Conservation (phyloP, 2,797 vertebrate species). For the Siniperca undulata region DNA sequence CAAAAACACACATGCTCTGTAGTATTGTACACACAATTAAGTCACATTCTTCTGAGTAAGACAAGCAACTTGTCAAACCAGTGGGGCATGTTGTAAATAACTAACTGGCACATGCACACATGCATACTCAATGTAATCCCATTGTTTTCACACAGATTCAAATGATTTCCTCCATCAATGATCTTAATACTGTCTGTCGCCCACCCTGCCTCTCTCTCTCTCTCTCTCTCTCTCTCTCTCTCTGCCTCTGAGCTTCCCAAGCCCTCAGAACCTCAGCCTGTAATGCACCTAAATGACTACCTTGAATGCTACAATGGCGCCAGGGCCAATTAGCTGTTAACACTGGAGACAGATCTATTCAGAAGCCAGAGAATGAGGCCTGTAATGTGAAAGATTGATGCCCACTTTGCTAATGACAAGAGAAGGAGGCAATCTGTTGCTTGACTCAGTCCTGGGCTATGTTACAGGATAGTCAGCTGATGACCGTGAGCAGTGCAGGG, state of each 20-base stretch:
- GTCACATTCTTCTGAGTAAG: slow-evolving; percentile 12
- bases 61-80: slow-evolving; percentile 67
- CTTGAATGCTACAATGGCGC: slow-evolving; percentile 82
- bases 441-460: slow-evolving; percentile 59
- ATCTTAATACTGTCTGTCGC: slow-evolving; percentile 32
- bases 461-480: slow-evolving; percentile 75
- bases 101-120: slow-evolving; percentile 37
- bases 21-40: background rate
- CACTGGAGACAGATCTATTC: slow-evolving; percentile 84
- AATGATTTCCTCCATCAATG: slow-evolving; percentile 18
- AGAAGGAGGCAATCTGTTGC: slow-evolving; percentile 71
- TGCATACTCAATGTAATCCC: slow-evolving; percentile 52
- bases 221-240: slow-evolving; percentile 10
- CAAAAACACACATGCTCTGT: background rate
- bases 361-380: slow-evolving; percentile 78
- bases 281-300: slow-evolving; percentile 87
- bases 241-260: slow-evolving; percentile 53
- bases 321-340: slow-evolving; percentile 86
- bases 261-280: slow-evolving; percentile 74
- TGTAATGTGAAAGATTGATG: slow-evolving; percentile 82
- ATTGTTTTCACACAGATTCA: slow-evolving; percentile 72
- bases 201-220: background rate
- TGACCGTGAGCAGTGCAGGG: slow-evolving; percentile 51
- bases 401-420: slow-evolving; percentile 80
- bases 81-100: slow-evolving; percentile 57